Conservation (phyloP, 2,113 vertebrate species). For the Axis porcinus region DNA sequence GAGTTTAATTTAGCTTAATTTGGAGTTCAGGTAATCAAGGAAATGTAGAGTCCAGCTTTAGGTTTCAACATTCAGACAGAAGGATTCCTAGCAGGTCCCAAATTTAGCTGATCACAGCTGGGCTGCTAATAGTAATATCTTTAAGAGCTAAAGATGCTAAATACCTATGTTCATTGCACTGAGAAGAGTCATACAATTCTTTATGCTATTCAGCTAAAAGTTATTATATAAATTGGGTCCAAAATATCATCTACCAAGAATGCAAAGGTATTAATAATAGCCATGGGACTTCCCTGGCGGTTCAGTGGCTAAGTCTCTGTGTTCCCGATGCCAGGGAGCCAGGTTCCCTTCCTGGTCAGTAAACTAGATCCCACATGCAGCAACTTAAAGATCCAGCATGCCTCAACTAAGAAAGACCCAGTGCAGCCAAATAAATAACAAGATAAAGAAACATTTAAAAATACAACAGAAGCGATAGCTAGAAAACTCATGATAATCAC, state of each 20-base stretch:
- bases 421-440: background rate
- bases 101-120: background rate
- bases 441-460: background rate
- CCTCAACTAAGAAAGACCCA: background rate
- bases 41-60: background rate
- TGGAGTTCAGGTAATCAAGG: background rate
- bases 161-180: background rate
- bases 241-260: background rate
- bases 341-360: background rate
- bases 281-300: background rate
- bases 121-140: background rate
- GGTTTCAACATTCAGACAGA: background rate
- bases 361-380: background rate
- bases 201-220: background rate
- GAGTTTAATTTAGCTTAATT: background rate
- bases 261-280: background rate
- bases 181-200: background rate
- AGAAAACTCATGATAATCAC: background rate
- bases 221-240: background rate
- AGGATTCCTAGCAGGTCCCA: background rate
- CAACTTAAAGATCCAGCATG: background rate
- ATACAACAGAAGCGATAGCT: background rate
- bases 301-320: background rate
- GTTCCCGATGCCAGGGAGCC: background rate
- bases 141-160: background rate